Conservation (phyloP, 2,888 invertebrate genomes). For the Oxystoma pomonae region DNA sequence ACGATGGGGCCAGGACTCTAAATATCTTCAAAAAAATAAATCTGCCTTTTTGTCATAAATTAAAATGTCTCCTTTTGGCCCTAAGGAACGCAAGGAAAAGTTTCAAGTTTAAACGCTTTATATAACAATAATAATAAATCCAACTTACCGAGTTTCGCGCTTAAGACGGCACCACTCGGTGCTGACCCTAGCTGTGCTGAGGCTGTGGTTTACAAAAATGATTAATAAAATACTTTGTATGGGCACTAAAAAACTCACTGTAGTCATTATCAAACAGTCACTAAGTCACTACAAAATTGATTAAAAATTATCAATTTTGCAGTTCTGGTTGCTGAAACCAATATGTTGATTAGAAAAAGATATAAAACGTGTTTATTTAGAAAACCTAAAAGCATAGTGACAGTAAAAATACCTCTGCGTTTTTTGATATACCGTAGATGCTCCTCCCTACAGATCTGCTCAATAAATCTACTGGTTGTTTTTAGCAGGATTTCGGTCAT, state of each 20-base stretch:
- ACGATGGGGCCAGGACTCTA: too few species aligned
- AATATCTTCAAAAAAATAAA: too few species aligned
- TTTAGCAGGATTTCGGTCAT: conserved; percentile 92
- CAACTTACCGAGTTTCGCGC: conserved; percentile 87
- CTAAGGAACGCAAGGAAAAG: too few species aligned
- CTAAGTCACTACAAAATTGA: neutral
- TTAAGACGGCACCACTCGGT: conserved; percentile 69
- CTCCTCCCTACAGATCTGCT: conserved; percentile 79
- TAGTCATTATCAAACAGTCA: neutral
- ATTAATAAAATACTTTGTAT: neutral
- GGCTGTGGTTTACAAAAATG: conserved; percentile 47
- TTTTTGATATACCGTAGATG: conserved; percentile 65
- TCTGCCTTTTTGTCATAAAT: too few species aligned
- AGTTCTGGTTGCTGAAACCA: neutral
- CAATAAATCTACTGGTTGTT: conserved; percentile 89
- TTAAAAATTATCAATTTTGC: neutral
- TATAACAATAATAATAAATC: too few species aligned
- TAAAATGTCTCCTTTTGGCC: too few species aligned
- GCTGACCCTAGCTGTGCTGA: conserved; percentile 46
- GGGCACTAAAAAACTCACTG: neutral
- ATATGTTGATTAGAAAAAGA: neutral
- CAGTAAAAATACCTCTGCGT: conserved; percentile 70
- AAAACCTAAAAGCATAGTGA: neutral
- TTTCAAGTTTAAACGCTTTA: neutral
- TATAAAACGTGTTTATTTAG: neutral